Base-by-base conservation (phyloP, 1,140 invertebrate species). In the Aphelenchoides fujianensis region DNA sequence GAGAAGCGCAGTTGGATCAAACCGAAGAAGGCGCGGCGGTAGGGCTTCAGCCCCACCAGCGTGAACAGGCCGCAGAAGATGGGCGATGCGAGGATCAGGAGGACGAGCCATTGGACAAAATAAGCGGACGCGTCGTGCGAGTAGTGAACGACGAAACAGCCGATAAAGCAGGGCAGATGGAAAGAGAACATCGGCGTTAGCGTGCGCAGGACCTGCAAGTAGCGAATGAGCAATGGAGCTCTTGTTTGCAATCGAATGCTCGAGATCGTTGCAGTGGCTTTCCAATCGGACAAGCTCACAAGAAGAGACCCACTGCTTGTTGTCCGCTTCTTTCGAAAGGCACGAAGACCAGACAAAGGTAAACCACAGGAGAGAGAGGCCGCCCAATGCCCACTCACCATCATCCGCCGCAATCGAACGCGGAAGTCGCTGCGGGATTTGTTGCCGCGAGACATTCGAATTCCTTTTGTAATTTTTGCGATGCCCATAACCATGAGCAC, bases 111-210 rank as follows among this genome's bases (percentile, higher is more conserved):
- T 59, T 59, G 55, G 19, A 59, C 34, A 32, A 16, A 59, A 19
- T 30, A 23, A 27, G 23, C 5, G 34, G 5, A 30, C 7, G 55
- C 7, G 19, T 59, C 55, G 34, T 19, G 12, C 34, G 28, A 27
- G 55, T 7, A 59, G 5, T 59, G 5, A 19, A 59, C 34, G 27
- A 59, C 23, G 23, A 7, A 23, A 59, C 28, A 30, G 23, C 5
- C 19, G 34, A 59, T 30, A 59, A 59, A 59, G 55, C 55, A 59
- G 55, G 55, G 55, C 5, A 59, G 34, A 19, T 19, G 5, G 23
- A 7, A 59, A 23, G 55, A 7, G 55, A 59, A 59, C 5, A 32
- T 59, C 5, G 55, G 55, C 7, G 34, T 32, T 7, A 23, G 23
- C 34, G 55, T 59, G 28, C 55, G 55, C 12, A 48, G n/a, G n/a